A percentile compares a stretch with the other conserved stretches of the same genome.
Conservation (phyloP, 2,797 vertebrate species). For the Myotis myotis region DNA sequence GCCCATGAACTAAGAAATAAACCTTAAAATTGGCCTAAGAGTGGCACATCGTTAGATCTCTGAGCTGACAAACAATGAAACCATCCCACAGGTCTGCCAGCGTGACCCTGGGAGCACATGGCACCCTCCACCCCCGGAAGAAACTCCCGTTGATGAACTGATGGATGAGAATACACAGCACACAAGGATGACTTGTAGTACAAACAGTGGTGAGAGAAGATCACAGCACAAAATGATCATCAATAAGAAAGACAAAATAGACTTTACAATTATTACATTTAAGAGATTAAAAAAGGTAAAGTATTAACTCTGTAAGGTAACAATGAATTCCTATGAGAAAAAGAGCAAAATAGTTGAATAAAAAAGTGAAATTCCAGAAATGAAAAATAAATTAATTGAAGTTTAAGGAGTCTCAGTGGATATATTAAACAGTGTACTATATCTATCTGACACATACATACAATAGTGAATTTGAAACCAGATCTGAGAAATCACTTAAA, state of each 20-base stretch:
- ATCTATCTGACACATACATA: not conserved
- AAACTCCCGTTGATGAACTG: too few species aligned
- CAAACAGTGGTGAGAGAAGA: not conserved
- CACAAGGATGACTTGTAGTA: not conserved
- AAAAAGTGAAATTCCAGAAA: not conserved
- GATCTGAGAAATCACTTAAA: conserved; percentile 8
- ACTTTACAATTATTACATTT: not conserved
- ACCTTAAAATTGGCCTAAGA: not conserved
- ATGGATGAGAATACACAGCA: not conserved
- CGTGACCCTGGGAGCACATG: not conserved
- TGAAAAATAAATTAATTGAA: conserved; percentile 18
- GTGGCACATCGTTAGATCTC: not conserved
- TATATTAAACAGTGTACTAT: not conserved
- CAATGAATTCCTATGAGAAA: not conserved
- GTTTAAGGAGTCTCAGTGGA: not conserved
- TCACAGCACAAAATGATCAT: not conserved
- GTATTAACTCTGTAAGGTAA: not conserved
- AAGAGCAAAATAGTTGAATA: not conserved
- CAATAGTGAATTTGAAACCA: not conserved
- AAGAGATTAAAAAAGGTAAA: not conserved
- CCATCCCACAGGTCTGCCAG: not conserved
- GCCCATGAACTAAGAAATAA: not conserved
- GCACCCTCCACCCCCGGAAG: not conserved
- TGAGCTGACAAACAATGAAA: not conserved
- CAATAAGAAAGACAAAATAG: not conserved